These are phyloP conservation scores for Aphis gossypii DNA, from an alignment of 1,140 invertebrate genomes.

Conservation along the genomic window DNA sequence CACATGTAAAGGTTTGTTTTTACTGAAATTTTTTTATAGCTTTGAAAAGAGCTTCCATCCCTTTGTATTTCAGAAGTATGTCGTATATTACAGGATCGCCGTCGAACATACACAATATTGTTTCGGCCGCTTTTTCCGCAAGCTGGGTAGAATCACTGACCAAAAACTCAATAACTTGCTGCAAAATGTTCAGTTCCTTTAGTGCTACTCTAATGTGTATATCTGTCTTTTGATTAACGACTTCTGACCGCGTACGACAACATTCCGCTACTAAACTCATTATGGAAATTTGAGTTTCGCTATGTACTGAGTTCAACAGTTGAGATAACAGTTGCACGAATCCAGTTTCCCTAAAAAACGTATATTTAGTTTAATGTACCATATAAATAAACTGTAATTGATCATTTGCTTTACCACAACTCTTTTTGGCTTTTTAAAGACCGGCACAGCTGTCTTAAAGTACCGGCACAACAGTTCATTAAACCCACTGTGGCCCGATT, in stretches of 20 bases:
- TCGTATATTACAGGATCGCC: neutral
- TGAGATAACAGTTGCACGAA: neutral
- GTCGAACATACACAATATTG: neutral
- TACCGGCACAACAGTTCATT: neutral
- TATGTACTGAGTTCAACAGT: neutral
- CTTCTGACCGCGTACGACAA: neutral
- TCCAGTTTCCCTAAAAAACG: neutral
- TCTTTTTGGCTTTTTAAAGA: conserved; percentile 31
- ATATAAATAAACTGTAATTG: neutral
- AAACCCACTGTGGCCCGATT: neutral
- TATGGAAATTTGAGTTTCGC: neutral
- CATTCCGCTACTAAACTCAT: conserved; percentile 29
- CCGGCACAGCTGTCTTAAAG: neutral
- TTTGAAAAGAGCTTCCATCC: neutral
- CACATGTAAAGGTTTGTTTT: neutral
- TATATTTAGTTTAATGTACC: neutral
- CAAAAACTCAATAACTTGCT: neutral
- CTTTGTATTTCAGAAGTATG: conserved; percentile 25
- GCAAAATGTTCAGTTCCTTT: neutral
- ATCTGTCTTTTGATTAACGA: neutral
- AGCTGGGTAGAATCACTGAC: neutral
- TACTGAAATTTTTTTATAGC: conserved; percentile 20
- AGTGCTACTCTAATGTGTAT: neutral
- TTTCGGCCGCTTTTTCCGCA: neutral
- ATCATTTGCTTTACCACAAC: neutral